Base-by-base conservation (phyloP, 2,113 vertebrate species). In the Benitochromis conjunctus region DNA sequence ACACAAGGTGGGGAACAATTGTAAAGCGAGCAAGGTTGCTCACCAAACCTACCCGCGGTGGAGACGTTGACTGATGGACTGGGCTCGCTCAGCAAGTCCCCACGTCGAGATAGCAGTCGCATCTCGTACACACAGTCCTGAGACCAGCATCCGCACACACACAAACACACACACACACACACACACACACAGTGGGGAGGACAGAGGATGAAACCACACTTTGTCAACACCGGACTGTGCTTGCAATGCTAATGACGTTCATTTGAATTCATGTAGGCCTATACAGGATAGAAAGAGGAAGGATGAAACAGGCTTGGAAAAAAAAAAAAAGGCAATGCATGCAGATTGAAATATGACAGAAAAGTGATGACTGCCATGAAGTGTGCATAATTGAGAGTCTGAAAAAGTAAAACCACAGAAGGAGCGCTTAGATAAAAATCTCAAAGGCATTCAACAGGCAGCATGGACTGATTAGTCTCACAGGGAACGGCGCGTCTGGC, bases 11-110 rank as follows among this genome's bases (percentile, higher is more conserved):
- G 79, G 80, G 69, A 7, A 14, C 43, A 58, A 66, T 76, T 64
- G 54, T 43, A 24, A 88, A 80, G 48, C 71, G 62, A 82, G 78
- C 60, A 86, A 84, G 88, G 87, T 86, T 82, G 87, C 81, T 86
- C 60, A 77, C 2, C 26, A 90, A 92, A 95, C 97, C 94, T 88
- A 99, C 98, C 98, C 5, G 95, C 88, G 5, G 97, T 99, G 83
- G 98, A 99, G 95, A 99, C 90, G 24, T 98, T 99, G 96, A 98
- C 96, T 0, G 96, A 96, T 93, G 97, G 97, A 96, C 98, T 97
- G 91, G 98, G 98, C 21, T 97, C 96, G 9, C 98, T 99, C 96
- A 98, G 96, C 85, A 97, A 96, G 94, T 96, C 97, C 53, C 97
- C 98, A 3, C 95, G 95, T 74, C 97, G 97, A 92, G 98, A 98